Percentiles rank a stretch among this genome's conserved stretches.
phyloP scores from a whole-genome alignment of 2,797 vertebrate genomes.

The Botia almorhae region DNA sequence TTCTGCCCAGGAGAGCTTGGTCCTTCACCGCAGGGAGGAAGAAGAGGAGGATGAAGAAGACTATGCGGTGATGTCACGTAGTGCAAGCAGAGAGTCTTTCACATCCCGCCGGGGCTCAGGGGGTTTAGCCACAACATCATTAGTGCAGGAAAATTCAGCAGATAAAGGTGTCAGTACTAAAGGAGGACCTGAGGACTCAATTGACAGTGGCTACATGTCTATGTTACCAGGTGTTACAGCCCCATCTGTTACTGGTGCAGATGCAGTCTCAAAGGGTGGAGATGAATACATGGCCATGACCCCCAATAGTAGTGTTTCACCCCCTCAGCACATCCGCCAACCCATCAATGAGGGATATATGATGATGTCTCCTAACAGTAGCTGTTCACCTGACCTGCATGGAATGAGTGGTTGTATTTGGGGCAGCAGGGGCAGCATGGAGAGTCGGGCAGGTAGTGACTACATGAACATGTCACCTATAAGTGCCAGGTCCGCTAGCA shows the following conservation, averaged over 20 bases:
- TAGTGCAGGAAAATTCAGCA: constrained; percentile 65
- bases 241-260: constrained; percentile 73
- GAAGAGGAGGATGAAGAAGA: constrained; percentile 81
- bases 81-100: constrained; percentile 68
- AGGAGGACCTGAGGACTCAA: constrained; percentile 57
- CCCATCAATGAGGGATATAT: constrained; percentile 80
- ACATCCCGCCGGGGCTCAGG: constrained; percentile 65
- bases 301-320: constrained; percentile 79
- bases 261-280: constrained; percentile 69
- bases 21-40: constrained; percentile 71
- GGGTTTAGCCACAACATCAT: constrained; percentile 49
- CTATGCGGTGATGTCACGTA: constrained; percentile 83
- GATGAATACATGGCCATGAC: constrained; percentile 85
- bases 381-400: constrained; percentile 77
- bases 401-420: constrained; percentile 73
- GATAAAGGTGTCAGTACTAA: constrained; percentile 65
- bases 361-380: constrained; percentile 83
- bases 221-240: constrained; percentile 82
- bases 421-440: constrained; percentile 74
- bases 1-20: constrained; percentile 70
- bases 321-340: constrained; percentile 76
- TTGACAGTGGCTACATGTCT: constrained; percentile 82
- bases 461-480: constrained; percentile 87
- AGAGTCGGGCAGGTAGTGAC: constrained; percentile 75
- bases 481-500: constrained; percentile 79